Percentiles rank a stretch among this genome's conserved stretches.
phyloP scores from a whole-genome alignment of 2,797 vertebrate genomes.

The Coregonus suidteri region DNA sequence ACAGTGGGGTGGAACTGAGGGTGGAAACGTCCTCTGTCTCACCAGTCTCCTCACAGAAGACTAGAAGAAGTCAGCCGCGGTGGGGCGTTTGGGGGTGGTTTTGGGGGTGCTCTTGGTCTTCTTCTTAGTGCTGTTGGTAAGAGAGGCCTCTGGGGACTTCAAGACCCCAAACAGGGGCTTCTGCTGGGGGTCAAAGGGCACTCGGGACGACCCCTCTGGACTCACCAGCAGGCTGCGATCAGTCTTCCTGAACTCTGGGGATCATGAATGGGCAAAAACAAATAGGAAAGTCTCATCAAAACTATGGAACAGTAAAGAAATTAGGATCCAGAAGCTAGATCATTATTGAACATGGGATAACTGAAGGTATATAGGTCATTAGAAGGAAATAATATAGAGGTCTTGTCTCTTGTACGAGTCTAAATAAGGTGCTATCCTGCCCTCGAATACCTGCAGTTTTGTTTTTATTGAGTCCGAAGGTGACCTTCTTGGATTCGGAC shows the following conservation, averaged over 20 bases:
- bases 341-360: background rate
- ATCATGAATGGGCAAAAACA: background rate
- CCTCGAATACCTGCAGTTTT: conserved; percentile 84
- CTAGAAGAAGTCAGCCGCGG: conserved; percentile 84
- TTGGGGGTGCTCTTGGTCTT: conserved; percentile 57
- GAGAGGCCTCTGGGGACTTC: conserved; percentile 73
- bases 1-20: background rate
- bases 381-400: background rate
- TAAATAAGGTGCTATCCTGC: background rate
- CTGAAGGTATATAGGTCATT: background rate
- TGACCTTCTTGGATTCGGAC: conserved; percentile 88
- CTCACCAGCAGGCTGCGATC: conserved; percentile 91
- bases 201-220: conserved; percentile 83
- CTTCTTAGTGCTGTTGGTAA: conserved; percentile 32
- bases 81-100: conserved; percentile 57
- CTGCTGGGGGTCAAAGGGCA: conserved; percentile 92
- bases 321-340: background rate
- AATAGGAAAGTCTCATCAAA: background rate
- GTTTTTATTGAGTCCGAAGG: conserved; percentile 91
- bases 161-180: conserved; percentile 86
- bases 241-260: conserved; percentile 88
- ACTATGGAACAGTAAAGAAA: background rate
- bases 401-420: background rate
- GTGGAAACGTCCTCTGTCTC: too few species aligned
- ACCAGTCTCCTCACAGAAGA: background rate